Conservation (phyloP, 2,797 vertebrate species). For the Neosalanx taihuensis region DNA sequence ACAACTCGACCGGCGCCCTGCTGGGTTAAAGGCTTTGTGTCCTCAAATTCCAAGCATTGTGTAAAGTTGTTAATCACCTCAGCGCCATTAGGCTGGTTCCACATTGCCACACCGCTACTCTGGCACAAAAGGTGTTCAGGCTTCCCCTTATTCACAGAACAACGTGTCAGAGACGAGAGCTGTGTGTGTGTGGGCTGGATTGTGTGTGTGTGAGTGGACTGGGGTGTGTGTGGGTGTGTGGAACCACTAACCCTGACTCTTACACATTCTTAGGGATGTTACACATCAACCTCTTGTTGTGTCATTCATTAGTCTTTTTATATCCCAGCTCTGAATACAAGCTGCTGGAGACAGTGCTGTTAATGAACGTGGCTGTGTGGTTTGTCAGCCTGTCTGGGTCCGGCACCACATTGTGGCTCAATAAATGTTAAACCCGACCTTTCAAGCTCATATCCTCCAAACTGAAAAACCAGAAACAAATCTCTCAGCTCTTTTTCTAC, state of each 20-base stretch:
- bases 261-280: slow-evolving; percentile 50
- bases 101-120: slow-evolving; percentile 65
- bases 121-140: slow-evolving; percentile 56
- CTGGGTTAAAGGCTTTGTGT: slow-evolving; percentile 44
- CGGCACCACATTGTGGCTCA: slow-evolving; percentile 43
- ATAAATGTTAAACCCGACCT: slow-evolving; percentile 46
- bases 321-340: slow-evolving; percentile 25
- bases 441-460: slow-evolving; percentile 59
- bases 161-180: slow-evolving; percentile 43
- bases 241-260: slow-evolving; percentile 27
- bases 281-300: slow-evolving; percentile 45
- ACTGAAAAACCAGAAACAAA: slow-evolving; percentile 53
- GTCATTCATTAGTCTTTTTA: slow-evolving; percentile 47
- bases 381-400: slow-evolving; percentile 51
- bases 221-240: slow-evolving; percentile 16
- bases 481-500: slow-evolving; percentile 41
- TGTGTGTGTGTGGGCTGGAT: slow-evolving; percentile 52
- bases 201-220: slow-evolving; percentile 52
- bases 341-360: slow-evolving; percentile 28
- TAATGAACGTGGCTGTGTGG: slow-evolving; percentile 46
- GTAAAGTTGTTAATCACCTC: slow-evolving; percentile 62
- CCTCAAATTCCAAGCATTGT: slow-evolving; percentile 39
- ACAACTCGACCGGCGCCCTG: slow-evolving; percentile 39
- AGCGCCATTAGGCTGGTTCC: slow-evolving; percentile 55
- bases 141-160: slow-evolving; percentile 47